A percentile compares a stretch with the other conserved stretches of the same genome.
Conservation (phyloP, 2,113 vertebrate genomes). For the Epinephelus lanceolatus region DNA sequence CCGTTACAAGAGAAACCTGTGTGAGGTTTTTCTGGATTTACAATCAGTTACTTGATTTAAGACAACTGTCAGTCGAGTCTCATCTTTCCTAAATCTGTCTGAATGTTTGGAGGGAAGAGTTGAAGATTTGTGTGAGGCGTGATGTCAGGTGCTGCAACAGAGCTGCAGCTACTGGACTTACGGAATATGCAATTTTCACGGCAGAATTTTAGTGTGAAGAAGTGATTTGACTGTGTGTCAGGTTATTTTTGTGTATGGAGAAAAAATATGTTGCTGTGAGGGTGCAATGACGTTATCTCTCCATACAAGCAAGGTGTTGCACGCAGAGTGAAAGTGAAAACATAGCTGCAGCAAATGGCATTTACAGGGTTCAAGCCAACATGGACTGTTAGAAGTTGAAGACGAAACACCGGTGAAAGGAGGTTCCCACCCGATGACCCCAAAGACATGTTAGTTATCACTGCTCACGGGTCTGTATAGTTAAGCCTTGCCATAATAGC, state of each 20-base stretch:
- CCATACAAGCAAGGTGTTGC: background rate
- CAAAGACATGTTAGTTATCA: no score
- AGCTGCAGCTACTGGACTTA: background rate
- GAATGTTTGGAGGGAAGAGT: background rate
- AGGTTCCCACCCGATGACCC: no score
- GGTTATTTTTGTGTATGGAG: background rate
- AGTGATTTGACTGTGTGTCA: no score
- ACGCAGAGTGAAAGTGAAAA: background rate
- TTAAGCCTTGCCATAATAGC: no score
- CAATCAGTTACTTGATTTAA: background rate
- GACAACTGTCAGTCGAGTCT: background rate
- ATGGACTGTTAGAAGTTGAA: no score
- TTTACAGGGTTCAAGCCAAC: no score
- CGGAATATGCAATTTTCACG: background rate
- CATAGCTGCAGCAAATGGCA: no score
- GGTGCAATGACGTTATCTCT: background rate
- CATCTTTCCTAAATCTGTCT: background rate
- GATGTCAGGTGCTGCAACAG: background rate
- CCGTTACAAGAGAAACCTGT: background rate
- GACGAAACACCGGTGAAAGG: no score
- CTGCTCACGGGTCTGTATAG: no score
- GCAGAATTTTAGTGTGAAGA: background rate
- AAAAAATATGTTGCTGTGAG: background rate
- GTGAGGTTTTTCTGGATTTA: background rate
- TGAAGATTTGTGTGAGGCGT: background rate